Evolutionary conservation across 2,888 invertebrate species (phyloP).

Genomic region (Platycheirus albimanus): DNA sequence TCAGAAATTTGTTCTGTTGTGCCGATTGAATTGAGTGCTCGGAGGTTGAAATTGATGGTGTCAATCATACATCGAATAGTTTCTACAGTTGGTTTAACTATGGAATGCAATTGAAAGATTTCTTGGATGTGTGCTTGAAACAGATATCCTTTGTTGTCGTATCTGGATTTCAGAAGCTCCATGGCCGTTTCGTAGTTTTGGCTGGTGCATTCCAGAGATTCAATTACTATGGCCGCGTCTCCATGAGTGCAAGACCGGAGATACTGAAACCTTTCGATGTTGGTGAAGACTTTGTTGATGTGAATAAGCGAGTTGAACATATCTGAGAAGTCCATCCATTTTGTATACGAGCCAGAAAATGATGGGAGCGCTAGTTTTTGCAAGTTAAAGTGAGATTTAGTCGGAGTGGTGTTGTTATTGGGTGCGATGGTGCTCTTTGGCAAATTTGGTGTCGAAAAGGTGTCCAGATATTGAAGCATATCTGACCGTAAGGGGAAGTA

Average conservation of each 20-base stretch:
- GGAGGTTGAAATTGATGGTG: not conserved
- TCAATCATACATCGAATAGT: conserved; percentile 3
- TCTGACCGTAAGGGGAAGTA: not conserved
- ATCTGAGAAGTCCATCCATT: no score
- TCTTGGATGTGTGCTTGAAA: conserved; percentile 38
- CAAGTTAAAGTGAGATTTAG: conserved; percentile 11
- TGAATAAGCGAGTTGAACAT: conserved; percentile 47
- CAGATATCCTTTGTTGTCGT: conserved; percentile 8
- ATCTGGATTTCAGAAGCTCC: conserved; percentile 31
- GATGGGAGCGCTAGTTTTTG: conserved; percentile 43
- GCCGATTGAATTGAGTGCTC: not conserved
- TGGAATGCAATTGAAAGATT: not conserved
- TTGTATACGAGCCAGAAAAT: conserved; percentile 55
- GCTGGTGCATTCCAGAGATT: conserved; percentile 52
- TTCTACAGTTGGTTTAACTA: not conserved
- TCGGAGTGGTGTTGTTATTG: not conserved
- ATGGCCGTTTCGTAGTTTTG: conserved; percentile 44
- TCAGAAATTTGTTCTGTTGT: not conserved
- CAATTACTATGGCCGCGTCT: conserved; percentile 26
- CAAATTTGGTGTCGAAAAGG: not conserved
- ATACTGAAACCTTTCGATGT: conserved; percentile 50
- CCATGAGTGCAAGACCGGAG: conserved; percentile 40
- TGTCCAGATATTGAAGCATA: not conserved
- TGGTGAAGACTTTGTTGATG: conserved; percentile 27
- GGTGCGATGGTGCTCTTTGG: conserved; percentile 7